Evolutionary conservation across 2,888 invertebrate species (phyloP).

Genomic region (Cataglyphis albicans): DNA sequence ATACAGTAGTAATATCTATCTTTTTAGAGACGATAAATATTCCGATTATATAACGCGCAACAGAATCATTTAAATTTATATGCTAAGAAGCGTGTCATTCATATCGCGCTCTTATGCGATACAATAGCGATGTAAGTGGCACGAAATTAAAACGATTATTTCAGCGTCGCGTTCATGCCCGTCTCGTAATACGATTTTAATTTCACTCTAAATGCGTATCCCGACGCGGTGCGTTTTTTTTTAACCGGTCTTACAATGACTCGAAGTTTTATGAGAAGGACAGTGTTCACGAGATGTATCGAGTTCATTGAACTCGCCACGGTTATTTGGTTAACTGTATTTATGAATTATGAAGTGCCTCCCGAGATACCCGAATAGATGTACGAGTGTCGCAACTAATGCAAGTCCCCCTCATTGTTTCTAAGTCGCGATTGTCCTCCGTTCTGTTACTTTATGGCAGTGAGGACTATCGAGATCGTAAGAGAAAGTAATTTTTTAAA

Average conservation of each 20-base stretch:
- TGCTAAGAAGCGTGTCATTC: conserved; percentile 1
- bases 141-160: conserved; percentile 19
- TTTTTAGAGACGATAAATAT: not conserved
- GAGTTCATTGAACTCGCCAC: conserved; percentile 75
- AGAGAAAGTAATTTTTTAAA: conserved; percentile 1
- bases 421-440: conserved; percentile 30
- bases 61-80: not conserved
- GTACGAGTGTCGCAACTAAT: conserved; percentile 21
- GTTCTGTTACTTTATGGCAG: not conserved
- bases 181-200: conserved; percentile 62
- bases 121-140: conserved; percentile 20
- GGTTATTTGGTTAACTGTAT: conserved; percentile 75
- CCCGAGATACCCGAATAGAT: conserved; percentile 42
- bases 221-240: conserved; percentile 52
- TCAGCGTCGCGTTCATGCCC: conserved; percentile 11
- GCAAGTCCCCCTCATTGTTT: conserved; percentile 5
- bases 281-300: conserved; percentile 56
- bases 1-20: not conserved
- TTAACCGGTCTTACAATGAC: conserved; percentile 55
- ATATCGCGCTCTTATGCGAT: not conserved
- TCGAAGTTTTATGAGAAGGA: conserved; percentile 60
- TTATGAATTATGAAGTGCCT: conserved; percentile 66
- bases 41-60: not conserved
- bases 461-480: too few relatives aligned
- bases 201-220: conserved; percentile 58